Evolutionary conservation across 2,888 invertebrate species (phyloP).

Genomic region (Coleophora flavipennella): DNA sequence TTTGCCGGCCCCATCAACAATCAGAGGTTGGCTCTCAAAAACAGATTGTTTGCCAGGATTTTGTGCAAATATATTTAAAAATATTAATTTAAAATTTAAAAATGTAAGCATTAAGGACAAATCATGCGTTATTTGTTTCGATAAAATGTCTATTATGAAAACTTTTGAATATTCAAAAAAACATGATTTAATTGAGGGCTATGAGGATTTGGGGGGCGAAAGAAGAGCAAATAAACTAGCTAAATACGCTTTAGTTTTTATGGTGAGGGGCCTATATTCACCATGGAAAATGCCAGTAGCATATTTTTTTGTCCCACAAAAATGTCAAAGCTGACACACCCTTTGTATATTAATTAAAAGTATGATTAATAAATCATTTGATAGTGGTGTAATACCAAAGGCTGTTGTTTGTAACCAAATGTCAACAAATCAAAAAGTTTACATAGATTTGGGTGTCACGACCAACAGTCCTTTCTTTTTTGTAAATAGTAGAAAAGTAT

Average conservation of each 20-base stretch:
- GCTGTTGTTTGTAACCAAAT: conserved; percentile 13
- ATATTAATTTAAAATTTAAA: too few relatives aligned
- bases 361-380: conserved; percentile 10
- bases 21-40: too few relatives aligned
- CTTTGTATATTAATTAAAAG: background rate
- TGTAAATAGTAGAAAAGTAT: conserved; percentile 7
- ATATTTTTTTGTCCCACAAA: conserved; percentile 10
- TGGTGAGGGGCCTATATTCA: conserved; percentile 9
- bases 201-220: conserved; percentile 13
- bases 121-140: conserved; percentile 9
- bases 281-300: conserved; percentile 12
- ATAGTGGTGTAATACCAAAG: conserved; percentile 9
- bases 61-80: too few relatives aligned
- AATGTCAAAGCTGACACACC: conserved; percentile 1
- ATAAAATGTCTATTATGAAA: conserved; percentile 15
- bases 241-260: conserved; percentile 13
- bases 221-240: too few relatives aligned
- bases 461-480: conserved; percentile 6
- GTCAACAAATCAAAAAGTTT: conserved; percentile 8
- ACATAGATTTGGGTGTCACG: conserved; percentile 7
- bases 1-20: too few relatives aligned
- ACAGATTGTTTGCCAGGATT: too few relatives aligned
- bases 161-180: conserved; percentile 14
- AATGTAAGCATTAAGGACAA: too few relatives aligned
- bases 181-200: conserved; percentile 15